phyloP scores from a whole-genome alignment of 2,113 vertebrate species.

The Pachypanchax playfairii region DNA sequence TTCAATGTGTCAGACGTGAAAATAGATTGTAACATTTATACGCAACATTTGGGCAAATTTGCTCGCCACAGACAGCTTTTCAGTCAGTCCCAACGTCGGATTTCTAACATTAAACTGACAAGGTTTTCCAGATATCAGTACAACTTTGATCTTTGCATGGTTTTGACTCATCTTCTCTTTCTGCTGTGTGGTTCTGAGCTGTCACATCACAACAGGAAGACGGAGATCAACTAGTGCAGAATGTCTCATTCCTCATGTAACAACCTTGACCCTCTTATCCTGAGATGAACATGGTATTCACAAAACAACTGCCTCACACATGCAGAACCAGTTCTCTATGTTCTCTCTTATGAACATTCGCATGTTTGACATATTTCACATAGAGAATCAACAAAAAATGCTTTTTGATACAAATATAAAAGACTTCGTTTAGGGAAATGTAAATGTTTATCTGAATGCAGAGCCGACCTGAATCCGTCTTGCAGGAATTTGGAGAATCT shows the following conservation, averaged over 20 bases:
- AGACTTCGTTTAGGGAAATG: slow-evolving; percentile 24
- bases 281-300: slow-evolving; percentile 16
- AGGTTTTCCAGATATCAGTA: no score
- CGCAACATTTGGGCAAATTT: no score
- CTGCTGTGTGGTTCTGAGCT: slow-evolving; percentile 5
- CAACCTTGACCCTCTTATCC: slow-evolving; percentile 57
- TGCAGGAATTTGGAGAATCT: slow-evolving; percentile 54
- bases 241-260: slow-evolving; percentile 49
- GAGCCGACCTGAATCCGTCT: slow-evolving; percentile 41
- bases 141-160: slow-evolving; percentile 37
- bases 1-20: no score
- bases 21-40: no score
- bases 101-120: no score
- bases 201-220: slow-evolving; percentile 37
- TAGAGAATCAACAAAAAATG: slow-evolving; percentile 33
- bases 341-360: not conserved
- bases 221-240: slow-evolving; percentile 13
- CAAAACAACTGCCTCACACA: slow-evolving; percentile 22
- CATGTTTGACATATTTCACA: slow-evolving; percentile 30
- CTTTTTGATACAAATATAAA: slow-evolving; percentile 42
- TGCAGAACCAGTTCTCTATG: slow-evolving; percentile 9
- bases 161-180: slow-evolving; percentile 5
- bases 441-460: slow-evolving; percentile 56
- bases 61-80: no score
- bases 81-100: no score